Evolutionary conservation across 2,113 vertebrate genomes (phyloP), one percentile per base, ranked within the genome.

Genomic region (Aldabrachelys gigantea): DNA sequence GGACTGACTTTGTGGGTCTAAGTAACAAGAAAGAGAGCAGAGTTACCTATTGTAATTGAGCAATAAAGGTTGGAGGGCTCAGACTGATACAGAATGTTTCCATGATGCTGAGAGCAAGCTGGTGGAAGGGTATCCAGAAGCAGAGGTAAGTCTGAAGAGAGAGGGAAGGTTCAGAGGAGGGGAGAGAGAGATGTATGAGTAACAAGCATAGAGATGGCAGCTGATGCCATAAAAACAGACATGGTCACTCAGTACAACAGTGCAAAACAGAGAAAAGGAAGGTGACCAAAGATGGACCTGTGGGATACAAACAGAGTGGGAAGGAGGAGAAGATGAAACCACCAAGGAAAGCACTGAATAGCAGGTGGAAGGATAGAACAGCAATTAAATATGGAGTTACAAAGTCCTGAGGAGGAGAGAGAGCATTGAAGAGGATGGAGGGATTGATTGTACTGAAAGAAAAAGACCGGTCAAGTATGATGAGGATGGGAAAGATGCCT

Each of bases 401-500:
- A 69, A 69, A 69, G 31, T n/a, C 65, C 65, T n/a, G n/a, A 69
- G 35, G 87, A 95, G 85, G 94, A 94, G 93, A 89, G 89, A 96
- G 57, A 85, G 96, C 95, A 97, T 82, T 88, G 89, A 94, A 92
- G 79, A 89, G 92, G 87, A 95, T 59, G 91, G 81, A 95, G 16
- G 84, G 95, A 96, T 96, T 95, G 96, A n/a, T 85, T 91, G 83
- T 84, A 97, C 56, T 89, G 96, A 96, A 92, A 38, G 93, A 85
- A 3, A 1, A 94, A 95, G 94, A 96, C 96, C 93, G 91, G 94
- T 81, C 88, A 97, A 96, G 92, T 92, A 93, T 94, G 95, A 96
- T 90, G 94, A 97, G 91, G 96, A 93, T 95, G 95, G 82, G 93
- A 86, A 92, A n/a, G 85, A 90, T 0, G 59, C 94, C 85, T 87